These are phyloP conservation scores for Phalacrocorax aristotelis DNA, from an alignment of 2,113 vertebrate genomes.

Conservation along the genomic window DNA sequence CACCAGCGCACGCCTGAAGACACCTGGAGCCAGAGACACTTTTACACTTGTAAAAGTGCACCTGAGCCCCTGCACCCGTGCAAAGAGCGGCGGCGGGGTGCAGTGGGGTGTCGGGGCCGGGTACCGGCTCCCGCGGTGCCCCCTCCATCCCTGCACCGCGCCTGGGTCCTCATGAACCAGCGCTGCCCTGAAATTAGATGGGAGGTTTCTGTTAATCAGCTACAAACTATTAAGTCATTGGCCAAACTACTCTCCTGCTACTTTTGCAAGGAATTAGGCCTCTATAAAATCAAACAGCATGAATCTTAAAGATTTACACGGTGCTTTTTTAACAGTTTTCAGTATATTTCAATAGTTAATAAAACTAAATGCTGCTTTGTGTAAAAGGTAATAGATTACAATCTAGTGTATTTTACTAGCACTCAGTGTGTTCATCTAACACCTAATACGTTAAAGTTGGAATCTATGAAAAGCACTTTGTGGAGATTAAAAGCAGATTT, in stretches of 20 bases:
- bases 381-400: slow-evolving; percentile 39
- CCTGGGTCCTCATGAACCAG: neutral
- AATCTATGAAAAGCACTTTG: neutral
- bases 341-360: slow-evolving; percentile 56
- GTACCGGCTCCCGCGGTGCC: rapidly evolving
- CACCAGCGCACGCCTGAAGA: rapidly evolving
- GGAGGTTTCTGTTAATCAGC: neutral
- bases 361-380: slow-evolving; percentile 43
- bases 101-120: rapidly evolving
- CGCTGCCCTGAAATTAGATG: neutral
- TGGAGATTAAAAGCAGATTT: slow-evolving; percentile 43
- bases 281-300: neutral
- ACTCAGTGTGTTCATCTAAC: neutral
- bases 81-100: neutral
- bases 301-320: slow-evolving; percentile 22
- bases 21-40: rapidly evolving
- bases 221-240: neutral
- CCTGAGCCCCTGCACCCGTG: neutral
- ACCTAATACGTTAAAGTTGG: slow-evolving; percentile 6
- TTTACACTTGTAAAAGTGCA: rapidly evolving
- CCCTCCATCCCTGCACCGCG: rapidly evolving
- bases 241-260: neutral
- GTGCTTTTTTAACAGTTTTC: neutral
- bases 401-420: neutral
- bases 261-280: neutral